Conservation (phyloP, 2,797 vertebrate species). For the Clamator glandarius region DNA sequence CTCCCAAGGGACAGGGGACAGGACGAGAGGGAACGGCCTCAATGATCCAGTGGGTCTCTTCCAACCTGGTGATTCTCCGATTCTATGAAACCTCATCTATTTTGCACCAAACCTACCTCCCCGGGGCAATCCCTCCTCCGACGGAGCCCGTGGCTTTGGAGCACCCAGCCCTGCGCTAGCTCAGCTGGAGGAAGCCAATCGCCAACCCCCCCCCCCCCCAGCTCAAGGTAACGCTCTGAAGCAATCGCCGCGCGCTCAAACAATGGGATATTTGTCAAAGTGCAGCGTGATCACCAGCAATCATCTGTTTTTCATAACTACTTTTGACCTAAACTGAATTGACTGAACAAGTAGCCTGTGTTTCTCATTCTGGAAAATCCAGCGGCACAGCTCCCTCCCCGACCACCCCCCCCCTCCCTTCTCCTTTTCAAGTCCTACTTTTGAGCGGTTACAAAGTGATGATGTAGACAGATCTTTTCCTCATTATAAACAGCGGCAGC, state of each 20-base stretch:
- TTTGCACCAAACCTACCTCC: background rate
- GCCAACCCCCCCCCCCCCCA: background rate
- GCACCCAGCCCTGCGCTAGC: conserved; percentile 27
- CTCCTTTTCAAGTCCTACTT: conserved; percentile 17
- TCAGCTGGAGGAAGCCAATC: conserved; percentile 39
- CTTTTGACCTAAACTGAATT: conserved; percentile 71
- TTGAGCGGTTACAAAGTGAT: background rate
- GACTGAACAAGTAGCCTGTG: conserved; percentile 77
- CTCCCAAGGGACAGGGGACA: no score
- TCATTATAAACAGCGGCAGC: conserved; percentile 17
- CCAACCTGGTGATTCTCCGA: no score
- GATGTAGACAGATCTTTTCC: conserved; percentile 57
- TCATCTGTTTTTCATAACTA: conserved; percentile 80
- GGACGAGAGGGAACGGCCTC: no score
- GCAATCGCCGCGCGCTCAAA: conserved; percentile 66
- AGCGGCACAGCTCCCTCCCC: background rate
- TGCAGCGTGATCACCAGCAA: conserved; percentile 72
- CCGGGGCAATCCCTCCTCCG: background rate
- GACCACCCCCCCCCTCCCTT: background rate
- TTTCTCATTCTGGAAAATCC: conserved; percentile 74
- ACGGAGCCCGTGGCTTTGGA: background rate
- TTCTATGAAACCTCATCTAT: background rate
- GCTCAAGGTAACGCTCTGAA: conserved; percentile 55
- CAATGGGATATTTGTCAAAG: conserved; percentile 79
- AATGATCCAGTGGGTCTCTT: no score